phyloP scores from a whole-genome alignment of 1,140 invertebrate species.

The Mactra quadrangularis region DNA sequence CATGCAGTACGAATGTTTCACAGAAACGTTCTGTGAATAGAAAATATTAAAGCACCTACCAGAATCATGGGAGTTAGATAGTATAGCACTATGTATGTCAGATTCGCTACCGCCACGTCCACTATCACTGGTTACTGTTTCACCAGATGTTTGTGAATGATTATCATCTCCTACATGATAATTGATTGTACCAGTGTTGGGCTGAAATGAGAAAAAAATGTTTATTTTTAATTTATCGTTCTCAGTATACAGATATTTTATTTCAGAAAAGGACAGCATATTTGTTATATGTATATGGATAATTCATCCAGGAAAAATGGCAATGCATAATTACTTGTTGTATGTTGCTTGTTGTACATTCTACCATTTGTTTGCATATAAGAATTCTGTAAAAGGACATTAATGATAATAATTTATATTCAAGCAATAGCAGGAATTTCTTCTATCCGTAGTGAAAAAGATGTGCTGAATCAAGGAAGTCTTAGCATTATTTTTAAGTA shows the following conservation, averaged over 20 bases:
- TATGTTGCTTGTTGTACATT: too few species aligned
- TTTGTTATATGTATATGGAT: neutral
- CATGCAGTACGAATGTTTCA: too few species aligned
- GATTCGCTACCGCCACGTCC: conserved; percentile 66
- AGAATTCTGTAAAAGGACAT: too few species aligned
- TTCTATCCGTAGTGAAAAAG: too few species aligned
- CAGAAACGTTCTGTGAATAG: too few species aligned
- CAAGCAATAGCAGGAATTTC: too few species aligned
- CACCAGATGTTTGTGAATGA: conserved; percentile 62
- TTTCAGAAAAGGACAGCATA: neutral
- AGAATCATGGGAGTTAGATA: conserved; percentile 51
- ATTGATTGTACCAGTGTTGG: neutral
- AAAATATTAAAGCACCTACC: conserved; percentile 13
- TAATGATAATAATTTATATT: too few species aligned
- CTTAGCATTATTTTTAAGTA: too few species aligned
- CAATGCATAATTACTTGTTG: too few species aligned
- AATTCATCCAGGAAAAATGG: too few species aligned
- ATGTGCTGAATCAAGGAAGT: too few species aligned
- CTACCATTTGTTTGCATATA: too few species aligned
- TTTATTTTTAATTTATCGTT: neutral
- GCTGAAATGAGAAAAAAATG: conserved; percentile 35
- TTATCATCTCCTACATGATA: conserved; percentile 49
- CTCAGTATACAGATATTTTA: neutral
- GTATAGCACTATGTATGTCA: conserved; percentile 55
- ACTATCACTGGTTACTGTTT: conserved; percentile 67